Evolutionary conservation across 2,888 invertebrate species (phyloP), one percentile per base, ranked within the genome.

Genomic region (Scaptomyza reducta): DNA sequence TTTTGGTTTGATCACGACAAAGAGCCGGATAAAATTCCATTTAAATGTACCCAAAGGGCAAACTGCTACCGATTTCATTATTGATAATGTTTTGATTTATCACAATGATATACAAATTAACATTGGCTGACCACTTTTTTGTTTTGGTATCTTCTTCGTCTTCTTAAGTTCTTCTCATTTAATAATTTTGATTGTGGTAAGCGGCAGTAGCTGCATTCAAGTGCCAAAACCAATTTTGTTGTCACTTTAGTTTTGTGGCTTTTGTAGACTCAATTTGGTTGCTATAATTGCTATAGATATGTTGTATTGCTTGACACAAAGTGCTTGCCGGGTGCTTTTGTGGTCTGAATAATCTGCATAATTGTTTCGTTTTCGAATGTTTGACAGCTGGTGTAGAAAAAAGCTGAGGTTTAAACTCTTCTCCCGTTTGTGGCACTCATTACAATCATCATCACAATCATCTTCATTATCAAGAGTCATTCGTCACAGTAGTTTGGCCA

Each of bases 71-170:
- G 89, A 89, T 89, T 88, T 89, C 77, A 70, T 88, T 88, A 84
- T 88, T 87, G 89, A 89, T 88, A 89, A 88, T 89, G 78, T 79
- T 89, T 88, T 89, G 89, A 89, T 89, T 89, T 88, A 89, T 89
- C 82, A 79, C 75, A 70, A 63, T 77, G 87, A 88, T 82, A 88
- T 79, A 88, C 88, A 84, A 84, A 84, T 84, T 84, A 73, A 68
- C 58, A 66, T 63, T 70, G 66, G 60, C 54, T 47, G 38, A 18
- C 29, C 60, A 60, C 50, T 61, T 65, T 65, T 38, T 38, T 22
- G 22, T 22, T 22, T 9, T 3, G 31, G 9, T 31, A 10, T 10
- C 3, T 9, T 38, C 38, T 38, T 14, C 14, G 47, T 18, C 38
- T 40, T 42, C 38, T 65, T 49, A 50, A 25, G 53, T 35, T 57